A percentile compares a stretch with the other conserved stretches of the same genome.
phyloP scores from a whole-genome alignment of 2,113 vertebrate species.

The Dicaeum eximium region DNA sequence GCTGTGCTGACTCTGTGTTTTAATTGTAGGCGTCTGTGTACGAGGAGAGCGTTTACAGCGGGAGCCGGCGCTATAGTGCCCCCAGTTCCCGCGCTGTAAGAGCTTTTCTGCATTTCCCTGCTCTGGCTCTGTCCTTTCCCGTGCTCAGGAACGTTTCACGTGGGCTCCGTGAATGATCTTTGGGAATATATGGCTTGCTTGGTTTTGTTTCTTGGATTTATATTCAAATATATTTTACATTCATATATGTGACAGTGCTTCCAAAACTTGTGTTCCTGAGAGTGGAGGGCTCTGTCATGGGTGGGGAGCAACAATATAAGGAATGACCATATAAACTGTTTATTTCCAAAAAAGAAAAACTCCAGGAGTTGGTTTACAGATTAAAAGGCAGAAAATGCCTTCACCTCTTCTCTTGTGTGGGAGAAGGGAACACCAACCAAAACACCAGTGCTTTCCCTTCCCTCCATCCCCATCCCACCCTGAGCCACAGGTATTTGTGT shows the following conservation, averaged over 20 bases:
- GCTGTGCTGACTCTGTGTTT: conserved; percentile 48
- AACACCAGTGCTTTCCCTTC: neutral
- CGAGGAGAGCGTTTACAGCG: conserved; percentile 73
- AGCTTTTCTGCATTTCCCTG: neutral
- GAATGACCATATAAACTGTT: neutral
- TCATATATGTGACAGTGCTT: neutral
- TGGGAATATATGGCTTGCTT: neutral
- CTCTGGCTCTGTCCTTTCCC: neutral
- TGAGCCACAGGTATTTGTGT: neutral
- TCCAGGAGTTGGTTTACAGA: rapidly evolving
- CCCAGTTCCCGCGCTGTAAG: conserved; percentile 80
- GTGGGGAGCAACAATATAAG: neutral
- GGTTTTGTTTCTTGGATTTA: neutral
- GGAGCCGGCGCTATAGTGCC: conserved; percentile 68
- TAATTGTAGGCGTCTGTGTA: conserved; percentile 73
- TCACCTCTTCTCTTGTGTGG: neutral
- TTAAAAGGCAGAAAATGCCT: neutral
- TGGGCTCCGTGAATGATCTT: neutral
- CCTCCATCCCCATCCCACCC: neutral
- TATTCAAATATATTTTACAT: neutral
- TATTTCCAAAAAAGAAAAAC: neutral
- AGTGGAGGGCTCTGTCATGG: neutral
- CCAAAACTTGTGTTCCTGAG: neutral
- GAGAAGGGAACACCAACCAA: neutral
- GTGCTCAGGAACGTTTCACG: rapidly evolving